Percentiles rank a stretch among this genome's conserved stretches.
Evolutionary conservation across 2,888 invertebrate genomes (phyloP).

Genomic region (Oscheius sp.): DNA sequence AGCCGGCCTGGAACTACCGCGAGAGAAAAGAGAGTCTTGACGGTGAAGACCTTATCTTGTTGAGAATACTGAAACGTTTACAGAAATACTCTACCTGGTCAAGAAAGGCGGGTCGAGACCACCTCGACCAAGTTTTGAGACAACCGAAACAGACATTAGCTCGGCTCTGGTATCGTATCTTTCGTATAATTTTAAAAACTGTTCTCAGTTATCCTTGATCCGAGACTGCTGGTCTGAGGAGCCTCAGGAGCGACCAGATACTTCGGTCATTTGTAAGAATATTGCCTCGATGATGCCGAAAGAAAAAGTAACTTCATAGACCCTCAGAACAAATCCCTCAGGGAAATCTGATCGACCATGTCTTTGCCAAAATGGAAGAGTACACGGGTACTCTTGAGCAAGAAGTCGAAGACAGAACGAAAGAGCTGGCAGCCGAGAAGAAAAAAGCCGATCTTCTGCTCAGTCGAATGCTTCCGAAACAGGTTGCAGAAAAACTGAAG

Average conservation of each 20-base stretch:
- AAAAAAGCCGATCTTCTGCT: slow-evolving; percentile 66
- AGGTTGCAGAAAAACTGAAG: slow-evolving; percentile 70
- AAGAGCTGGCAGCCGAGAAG: slow-evolving; percentile 66
- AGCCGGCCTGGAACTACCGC: slow-evolving; percentile 63
- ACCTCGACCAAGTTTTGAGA: slow-evolving; percentile 55
- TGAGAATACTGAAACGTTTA: neutral
- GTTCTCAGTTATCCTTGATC: slow-evolving; percentile 57
- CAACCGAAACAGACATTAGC: slow-evolving; percentile 52
- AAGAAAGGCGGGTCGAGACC: slow-evolving; percentile 44
- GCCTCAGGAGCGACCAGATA: slow-evolving; percentile 59
- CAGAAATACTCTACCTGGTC: slow-evolving; percentile 61
- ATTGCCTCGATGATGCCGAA: slow-evolving; percentile 35
- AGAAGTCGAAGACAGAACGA: slow-evolving; percentile 59
- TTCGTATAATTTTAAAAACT: neutral
- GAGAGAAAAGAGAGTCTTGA: slow-evolving; percentile 56
- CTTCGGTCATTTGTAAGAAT: slow-evolving; percentile 45
- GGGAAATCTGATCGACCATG: slow-evolving; percentile 69
- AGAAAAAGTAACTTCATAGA: neutral
- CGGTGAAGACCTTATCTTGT: slow-evolving; percentile 29
- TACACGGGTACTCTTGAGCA: slow-evolving; percentile 66
- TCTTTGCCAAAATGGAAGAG: slow-evolving; percentile 68
- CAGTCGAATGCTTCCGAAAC: slow-evolving; percentile 68
- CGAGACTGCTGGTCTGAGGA: slow-evolving; percentile 68
- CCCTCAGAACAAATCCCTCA: slow-evolving; percentile 4
- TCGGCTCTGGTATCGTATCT: slow-evolving; percentile 42